Percentiles rank a stretch among this genome's conserved stretches.
Conservation (phyloP, 2,797 vertebrate genomes). For the Geotrypetes seraphini region DNA sequence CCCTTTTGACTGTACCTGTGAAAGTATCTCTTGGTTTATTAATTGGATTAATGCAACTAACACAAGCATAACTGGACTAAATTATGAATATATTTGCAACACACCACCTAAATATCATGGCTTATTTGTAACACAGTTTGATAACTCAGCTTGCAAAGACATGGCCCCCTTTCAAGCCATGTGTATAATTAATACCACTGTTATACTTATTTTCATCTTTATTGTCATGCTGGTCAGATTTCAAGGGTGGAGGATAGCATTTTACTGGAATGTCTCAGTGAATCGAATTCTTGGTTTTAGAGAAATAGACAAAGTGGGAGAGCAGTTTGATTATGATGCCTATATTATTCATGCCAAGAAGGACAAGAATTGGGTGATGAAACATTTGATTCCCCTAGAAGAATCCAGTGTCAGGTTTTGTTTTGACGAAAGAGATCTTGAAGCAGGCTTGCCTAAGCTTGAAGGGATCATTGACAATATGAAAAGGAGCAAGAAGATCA, state of each 20-base stretch:
- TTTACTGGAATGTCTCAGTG: conserved; percentile 77
- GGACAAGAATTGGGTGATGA: conserved; percentile 73
- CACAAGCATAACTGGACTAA: conserved; percentile 43
- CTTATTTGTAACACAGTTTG: conserved; percentile 59
- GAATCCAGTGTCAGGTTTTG: conserved; percentile 60
- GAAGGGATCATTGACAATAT: conserved; percentile 74
- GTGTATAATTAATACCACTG: conserved; percentile 56
- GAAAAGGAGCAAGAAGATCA: conserved; percentile 72
- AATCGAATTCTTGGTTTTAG: conserved; percentile 75
- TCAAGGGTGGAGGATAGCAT: conserved; percentile 85
- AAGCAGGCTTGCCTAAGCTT: conserved; percentile 61
- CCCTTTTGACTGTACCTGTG: conserved; percentile 93
- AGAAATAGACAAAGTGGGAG: conserved; percentile 52
- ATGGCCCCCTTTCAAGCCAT: conserved; percentile 70
- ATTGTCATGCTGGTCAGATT: conserved; percentile 62
- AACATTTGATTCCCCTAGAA: conserved; percentile 68
- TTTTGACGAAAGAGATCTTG: conserved; percentile 74
- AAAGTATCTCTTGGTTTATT: conserved; percentile 87
- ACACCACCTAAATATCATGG: conserved; percentile 77
- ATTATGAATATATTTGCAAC: conserved; percentile 74
- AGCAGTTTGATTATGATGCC: conserved; percentile 68
- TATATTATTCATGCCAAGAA: conserved; percentile 72
- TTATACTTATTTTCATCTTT: conserved; percentile 44
- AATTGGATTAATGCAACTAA: conserved; percentile 76
- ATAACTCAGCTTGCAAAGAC: conserved; percentile 77